These are phyloP conservation scores for Drosophila sp. DNA, from an alignment of 1,140 invertebrate species.

Conservation along the genomic window DNA sequence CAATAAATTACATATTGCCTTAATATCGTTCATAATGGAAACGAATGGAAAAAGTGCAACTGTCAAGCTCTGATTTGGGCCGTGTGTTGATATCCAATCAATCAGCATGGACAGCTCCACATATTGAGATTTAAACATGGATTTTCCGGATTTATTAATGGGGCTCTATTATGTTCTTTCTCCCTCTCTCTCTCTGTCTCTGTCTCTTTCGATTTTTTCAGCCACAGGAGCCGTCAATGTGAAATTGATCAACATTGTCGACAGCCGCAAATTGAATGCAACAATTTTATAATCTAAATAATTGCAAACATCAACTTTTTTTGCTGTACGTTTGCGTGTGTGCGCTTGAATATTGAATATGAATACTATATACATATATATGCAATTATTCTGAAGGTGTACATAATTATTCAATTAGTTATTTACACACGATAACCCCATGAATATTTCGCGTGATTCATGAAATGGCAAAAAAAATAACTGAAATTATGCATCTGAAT, in stretches of 20 bases:
- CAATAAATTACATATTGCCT: too few relatives aligned
- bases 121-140: background rate
- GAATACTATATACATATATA: too few relatives aligned
- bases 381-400: conserved; percentile 12
- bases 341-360: background rate
- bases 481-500: conserved; percentile 23
- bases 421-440: conserved; percentile 38
- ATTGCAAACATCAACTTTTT: conserved; percentile 1
- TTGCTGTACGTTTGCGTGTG: background rate
- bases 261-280: conserved; percentile 38
- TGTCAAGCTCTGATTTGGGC: background rate
- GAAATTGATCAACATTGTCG: conserved; percentile 18
- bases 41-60: background rate
- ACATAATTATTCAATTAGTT: conserved; percentile 47
- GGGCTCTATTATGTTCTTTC: background rate
- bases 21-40: background rate
- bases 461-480: conserved; percentile 29
- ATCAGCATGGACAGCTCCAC: background rate
- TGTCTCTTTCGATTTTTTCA: too few relatives aligned
- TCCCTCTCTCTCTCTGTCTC: too few relatives aligned
- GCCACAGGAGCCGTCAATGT: background rate
- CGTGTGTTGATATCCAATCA: conserved; percentile 2
- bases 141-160: conserved; percentile 8
- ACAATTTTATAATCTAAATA: conserved; percentile 36
- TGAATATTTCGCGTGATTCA: conserved; percentile 32